phyloP scores from a whole-genome alignment of 2,797 vertebrate species.

The Manis pentadactyla region DNA sequence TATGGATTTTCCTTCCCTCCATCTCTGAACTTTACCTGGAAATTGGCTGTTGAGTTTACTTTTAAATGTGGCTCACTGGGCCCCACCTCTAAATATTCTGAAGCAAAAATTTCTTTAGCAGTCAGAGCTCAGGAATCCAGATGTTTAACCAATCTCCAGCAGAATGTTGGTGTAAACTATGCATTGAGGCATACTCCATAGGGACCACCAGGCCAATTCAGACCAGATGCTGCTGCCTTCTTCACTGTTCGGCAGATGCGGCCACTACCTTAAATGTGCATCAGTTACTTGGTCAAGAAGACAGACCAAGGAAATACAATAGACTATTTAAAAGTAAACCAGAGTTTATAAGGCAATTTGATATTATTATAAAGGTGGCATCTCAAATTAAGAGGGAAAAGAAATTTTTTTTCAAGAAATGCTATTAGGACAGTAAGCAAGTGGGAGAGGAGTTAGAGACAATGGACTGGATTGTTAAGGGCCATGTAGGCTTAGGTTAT shows the following conservation, averaged over 20 bases:
- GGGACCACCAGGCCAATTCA: background rate
- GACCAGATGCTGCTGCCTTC: constrained; percentile 58
- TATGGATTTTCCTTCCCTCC: background rate
- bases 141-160: background rate
- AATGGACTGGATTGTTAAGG: background rate
- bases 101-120: background rate
- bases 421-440: background rate
- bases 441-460: background rate
- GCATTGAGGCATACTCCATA: background rate
- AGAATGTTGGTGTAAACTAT: background rate
- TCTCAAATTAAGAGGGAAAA: background rate
- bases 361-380: constrained; percentile 9
- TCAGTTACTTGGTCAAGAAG: constrained; percentile 53
- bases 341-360: background rate
- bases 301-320: constrained; percentile 47
- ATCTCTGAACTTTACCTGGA: background rate
- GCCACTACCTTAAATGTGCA: constrained; percentile 51
- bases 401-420: background rate
- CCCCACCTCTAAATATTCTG: background rate
- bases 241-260: constrained; percentile 32
- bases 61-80: background rate
- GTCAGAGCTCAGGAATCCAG: background rate
- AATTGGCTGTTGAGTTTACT: background rate
- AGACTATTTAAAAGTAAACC: constrained; percentile 42
- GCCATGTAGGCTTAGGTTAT: background rate